phyloP scores from a whole-genome alignment of 1,140 invertebrate genomes.

The Diabrotica virgifera region DNA sequence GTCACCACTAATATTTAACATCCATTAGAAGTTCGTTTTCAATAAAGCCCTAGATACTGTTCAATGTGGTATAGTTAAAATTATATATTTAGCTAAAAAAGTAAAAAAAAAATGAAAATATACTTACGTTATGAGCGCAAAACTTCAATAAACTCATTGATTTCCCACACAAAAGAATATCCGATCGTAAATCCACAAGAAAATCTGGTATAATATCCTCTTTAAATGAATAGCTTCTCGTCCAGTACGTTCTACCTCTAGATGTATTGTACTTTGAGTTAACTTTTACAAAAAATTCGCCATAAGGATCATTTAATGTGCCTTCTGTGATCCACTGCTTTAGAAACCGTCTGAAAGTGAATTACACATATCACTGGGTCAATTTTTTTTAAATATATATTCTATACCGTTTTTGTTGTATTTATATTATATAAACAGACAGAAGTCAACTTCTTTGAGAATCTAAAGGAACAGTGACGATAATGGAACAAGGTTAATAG shows the following conservation, averaged over 20 bases:
- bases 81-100: too few species aligned
- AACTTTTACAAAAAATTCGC: constrained; percentile 45
- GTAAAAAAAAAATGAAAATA: too few species aligned
- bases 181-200: constrained; percentile 37
- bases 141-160: constrained; percentile 45
- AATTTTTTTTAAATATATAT: not conserved
- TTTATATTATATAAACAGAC: too few species aligned
- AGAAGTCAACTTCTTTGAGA: too few species aligned
- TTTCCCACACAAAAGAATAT: constrained; percentile 44
- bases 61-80: too few species aligned
- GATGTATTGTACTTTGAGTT: constrained; percentile 36
- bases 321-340: constrained; percentile 46
- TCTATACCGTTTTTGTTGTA: too few species aligned
- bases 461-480: too few species aligned
- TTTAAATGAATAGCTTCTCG: constrained; percentile 35
- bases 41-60: too few species aligned
- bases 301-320: constrained; percentile 42
- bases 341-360: constrained; percentile 40
- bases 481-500: too few species aligned
- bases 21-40: too few species aligned
- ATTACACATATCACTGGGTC: not conserved
- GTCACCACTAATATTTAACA: too few species aligned
- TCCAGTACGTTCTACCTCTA: constrained; percentile 45
- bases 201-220: constrained; percentile 45
- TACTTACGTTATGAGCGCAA: constrained; percentile 40